Evolutionary conservation across 2,113 vertebrate genomes (phyloP).

Genomic region (Caranx melampygus): DNA sequence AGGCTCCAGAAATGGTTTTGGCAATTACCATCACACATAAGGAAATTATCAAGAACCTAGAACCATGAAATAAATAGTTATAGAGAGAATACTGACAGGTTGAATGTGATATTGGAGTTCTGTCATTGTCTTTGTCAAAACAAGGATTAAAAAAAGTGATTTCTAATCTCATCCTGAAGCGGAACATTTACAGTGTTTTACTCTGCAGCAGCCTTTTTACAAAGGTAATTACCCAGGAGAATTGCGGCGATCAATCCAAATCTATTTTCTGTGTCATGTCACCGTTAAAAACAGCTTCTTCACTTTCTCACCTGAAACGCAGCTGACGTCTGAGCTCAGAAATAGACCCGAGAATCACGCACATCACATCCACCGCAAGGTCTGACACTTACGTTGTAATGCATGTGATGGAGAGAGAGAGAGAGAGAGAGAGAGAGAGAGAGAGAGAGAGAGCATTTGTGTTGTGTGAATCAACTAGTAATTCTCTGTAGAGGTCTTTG

Average conservation of each 20-base stretch:
- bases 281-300: conserved; percentile 12
- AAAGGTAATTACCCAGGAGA: not conserved
- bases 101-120: not conserved
- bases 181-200: not conserved
- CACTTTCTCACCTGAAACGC: conserved; percentile 40
- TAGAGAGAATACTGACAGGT: not conserved
- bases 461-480: not conserved
- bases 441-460: not conserved
- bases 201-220: not conserved
- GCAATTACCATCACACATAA: not conserved
- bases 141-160: not conserved
- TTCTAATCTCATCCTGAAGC: not conserved
- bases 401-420: conserved; percentile 22
- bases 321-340: conserved; percentile 37
- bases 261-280: conserved; percentile 10
- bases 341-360: conserved; percentile 59
- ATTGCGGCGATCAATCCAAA: not conserved
- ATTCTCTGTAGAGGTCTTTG: conserved; percentile 8
- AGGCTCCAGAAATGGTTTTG: not conserved
- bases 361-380: fast-evolving
- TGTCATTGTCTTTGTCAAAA: not conserved
- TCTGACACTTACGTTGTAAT: conserved; percentile 4
- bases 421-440: too few relatives aligned
- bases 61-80: not conserved
- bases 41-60: not conserved